Evolutionary conservation across 2,113 vertebrate species (phyloP).

Genomic region (Prionailurus bengalensis): DNA sequence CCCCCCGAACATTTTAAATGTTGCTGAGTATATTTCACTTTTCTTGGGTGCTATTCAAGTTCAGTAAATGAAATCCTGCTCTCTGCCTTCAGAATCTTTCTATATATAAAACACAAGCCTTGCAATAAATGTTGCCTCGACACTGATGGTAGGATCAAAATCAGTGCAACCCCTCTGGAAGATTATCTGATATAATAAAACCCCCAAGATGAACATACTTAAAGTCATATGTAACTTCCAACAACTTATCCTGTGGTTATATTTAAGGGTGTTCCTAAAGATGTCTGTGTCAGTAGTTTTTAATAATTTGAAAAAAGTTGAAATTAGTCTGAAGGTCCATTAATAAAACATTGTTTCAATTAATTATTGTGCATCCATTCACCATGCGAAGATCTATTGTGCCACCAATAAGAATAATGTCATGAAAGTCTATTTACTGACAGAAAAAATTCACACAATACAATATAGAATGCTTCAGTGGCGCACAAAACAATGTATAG

Average conservation of each 20-base stretch:
- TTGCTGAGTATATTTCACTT: background rate
- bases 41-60: background rate
- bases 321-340: background rate
- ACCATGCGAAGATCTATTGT: background rate
- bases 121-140: background rate
- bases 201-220: background rate
- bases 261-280: background rate
- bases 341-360: background rate
- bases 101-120: background rate
- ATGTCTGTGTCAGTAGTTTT: background rate
- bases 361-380: background rate
- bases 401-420: background rate
- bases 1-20: background rate
- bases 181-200: background rate
- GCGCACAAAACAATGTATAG: background rate
- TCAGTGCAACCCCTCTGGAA: background rate
- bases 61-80: background rate
- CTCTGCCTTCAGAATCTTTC: background rate
- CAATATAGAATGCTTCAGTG: background rate
- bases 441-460: background rate
- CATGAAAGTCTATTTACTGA: background rate
- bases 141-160: background rate
- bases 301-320: background rate
- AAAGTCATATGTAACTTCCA: background rate
- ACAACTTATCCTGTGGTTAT: background rate